Evolutionary conservation across 1,140 invertebrate species (phyloP).

Genomic region (Panagrolaimus sp.): DNA sequence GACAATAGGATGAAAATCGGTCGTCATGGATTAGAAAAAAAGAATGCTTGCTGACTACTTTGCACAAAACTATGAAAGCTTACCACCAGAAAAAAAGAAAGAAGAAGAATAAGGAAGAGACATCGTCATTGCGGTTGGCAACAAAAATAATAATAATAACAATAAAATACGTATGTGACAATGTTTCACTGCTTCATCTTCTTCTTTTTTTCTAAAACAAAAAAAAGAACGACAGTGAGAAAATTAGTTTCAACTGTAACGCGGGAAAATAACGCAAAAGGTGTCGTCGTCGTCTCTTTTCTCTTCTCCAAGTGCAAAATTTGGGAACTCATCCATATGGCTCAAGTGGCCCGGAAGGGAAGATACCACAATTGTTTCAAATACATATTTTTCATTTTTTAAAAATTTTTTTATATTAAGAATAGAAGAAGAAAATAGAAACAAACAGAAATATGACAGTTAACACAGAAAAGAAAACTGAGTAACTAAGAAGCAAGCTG

Average conservation of each 20-base stretch:
- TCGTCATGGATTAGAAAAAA: slow-evolving; percentile 16
- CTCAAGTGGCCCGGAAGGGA: slow-evolving; percentile 16
- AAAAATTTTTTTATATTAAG: too few species aligned
- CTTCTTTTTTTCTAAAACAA: too few species aligned
- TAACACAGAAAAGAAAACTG: not conserved
- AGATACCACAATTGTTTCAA: not conserved
- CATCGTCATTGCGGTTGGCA: too few species aligned
- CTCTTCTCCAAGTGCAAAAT: slow-evolving; percentile 9
- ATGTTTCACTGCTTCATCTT: too few species aligned
- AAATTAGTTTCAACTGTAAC: slow-evolving; percentile 8
- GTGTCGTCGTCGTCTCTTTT: slow-evolving; percentile 7
- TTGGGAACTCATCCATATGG: slow-evolving; percentile 19
- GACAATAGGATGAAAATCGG: slow-evolving; percentile 4
- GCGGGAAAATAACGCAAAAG: slow-evolving; percentile 16
- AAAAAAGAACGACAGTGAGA: not conserved
- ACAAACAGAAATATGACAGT: too few species aligned
- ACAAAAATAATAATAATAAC: too few species aligned
- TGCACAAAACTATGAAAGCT: too few species aligned
- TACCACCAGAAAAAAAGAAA: too few species aligned
- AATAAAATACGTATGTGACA: too few species aligned
- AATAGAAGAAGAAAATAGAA: not conserved
- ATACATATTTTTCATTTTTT: too few species aligned
- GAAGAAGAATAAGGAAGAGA: too few species aligned
- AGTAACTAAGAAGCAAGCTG: not conserved
- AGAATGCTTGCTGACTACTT: not conserved